phyloP scores from a whole-genome alignment of 2,113 vertebrate genomes.

The Motacilla tschutschensis region DNA sequence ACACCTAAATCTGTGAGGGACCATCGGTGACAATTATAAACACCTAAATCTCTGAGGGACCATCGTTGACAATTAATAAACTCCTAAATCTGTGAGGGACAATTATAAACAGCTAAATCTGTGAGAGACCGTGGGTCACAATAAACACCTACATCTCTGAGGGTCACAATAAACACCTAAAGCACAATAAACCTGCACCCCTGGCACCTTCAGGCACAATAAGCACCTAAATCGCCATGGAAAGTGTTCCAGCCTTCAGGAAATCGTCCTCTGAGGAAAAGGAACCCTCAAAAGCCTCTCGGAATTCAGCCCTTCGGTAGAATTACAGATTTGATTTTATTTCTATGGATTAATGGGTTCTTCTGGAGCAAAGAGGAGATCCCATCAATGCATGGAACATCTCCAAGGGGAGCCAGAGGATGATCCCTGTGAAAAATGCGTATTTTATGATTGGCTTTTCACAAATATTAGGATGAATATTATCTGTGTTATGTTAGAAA shows the following conservation, averaged over 20 bases:
- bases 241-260: not conserved
- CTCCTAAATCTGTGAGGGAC: not conserved
- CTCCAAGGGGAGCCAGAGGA: not conserved
- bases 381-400: not conserved
- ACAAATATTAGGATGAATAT: too few relatives aligned
- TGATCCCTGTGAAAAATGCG: not conserved
- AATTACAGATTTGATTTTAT: not conserved
- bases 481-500: too few relatives aligned
- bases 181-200: not conserved
- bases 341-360: not conserved
- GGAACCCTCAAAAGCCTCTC: not conserved
- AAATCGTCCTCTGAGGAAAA: not conserved
- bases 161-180: not conserved
- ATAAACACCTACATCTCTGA: not conserved
- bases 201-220: not conserved
- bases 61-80: not conserved
- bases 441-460: too few relatives aligned
- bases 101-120: not conserved
- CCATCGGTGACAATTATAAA: too few relatives aligned
- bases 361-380: not conserved
- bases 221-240: not conserved
- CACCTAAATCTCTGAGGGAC: too few relatives aligned
- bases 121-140: not conserved
- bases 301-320: not conserved
- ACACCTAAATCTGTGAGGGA: too few relatives aligned